phyloP scores from a whole-genome alignment of 2,797 vertebrate genomes.

The Poecile montanus region DNA sequence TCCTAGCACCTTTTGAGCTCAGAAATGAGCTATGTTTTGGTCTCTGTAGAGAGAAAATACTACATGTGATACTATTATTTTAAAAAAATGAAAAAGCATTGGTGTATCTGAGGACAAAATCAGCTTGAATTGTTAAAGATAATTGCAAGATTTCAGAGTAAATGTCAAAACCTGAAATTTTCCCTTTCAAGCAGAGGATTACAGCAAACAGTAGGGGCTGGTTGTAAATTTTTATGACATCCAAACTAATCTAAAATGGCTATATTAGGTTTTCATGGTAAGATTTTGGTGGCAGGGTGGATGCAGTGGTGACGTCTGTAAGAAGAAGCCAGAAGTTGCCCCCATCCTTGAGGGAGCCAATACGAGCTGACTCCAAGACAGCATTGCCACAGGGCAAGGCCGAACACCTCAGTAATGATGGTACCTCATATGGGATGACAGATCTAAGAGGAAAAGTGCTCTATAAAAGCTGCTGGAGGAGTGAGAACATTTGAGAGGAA shows the following conservation, averaged over 20 bases:
- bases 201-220: fast-evolving
- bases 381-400: fast-evolving
- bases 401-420: fast-evolving
- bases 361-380: fast-evolving
- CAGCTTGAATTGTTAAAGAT: background rate
- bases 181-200: background rate
- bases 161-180: background rate
- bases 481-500: background rate
- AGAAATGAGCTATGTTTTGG: background rate
- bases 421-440: fast-evolving
- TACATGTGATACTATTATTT: background rate
- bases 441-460: background rate
- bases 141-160: background rate
- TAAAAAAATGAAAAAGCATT: background rate
- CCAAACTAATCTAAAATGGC: background rate
- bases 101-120: background rate
- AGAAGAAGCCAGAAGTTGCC: background rate
- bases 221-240: background rate
- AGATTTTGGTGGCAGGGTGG: background rate
- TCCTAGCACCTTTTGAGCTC: background rate
- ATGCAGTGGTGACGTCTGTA: background rate
- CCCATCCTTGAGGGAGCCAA: fast-evolving
- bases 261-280: background rate
- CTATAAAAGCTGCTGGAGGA: fast-evolving
- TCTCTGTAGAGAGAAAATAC: background rate